Base-by-base conservation (phyloP, 2,888 invertebrate species). In the Drosophila trichaetosa region DNA sequence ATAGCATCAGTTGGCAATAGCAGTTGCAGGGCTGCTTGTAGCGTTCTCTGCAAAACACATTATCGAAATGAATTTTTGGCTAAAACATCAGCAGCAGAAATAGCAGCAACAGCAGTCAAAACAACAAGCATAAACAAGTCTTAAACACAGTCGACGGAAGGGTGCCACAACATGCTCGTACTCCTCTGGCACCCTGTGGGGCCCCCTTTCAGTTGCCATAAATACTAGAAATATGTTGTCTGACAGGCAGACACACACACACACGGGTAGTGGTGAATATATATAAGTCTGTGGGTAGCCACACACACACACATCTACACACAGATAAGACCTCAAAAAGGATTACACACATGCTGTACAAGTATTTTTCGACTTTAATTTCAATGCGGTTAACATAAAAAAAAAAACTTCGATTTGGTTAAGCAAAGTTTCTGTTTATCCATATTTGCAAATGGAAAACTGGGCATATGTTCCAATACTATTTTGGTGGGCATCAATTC, bases 41-140 rank as follows among this genome's bases (percentile, higher is more conserved):
- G 62, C 68, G 73, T 46, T 46, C 63, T 61, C 51, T 53, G 60
- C 54, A 62, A 70, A 79, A 75, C 75, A 82, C 82, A 82, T 82
- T 80, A 79, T 75, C 82, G 62, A 80, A 82, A 79, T 82, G 82
- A 80, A 66, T 80, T 79, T 82, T 70, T 34, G 57, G 61, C 56
- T 66, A 59, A 69, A 82, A 70, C 79, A 74, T 68, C 70, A 69
- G n/a, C 46, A 69, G 58, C 49, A 60, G 31, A 29, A 31, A 11
- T 36, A 13, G 27, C 11, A 36, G 27, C 64, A 42, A n/a, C 51
- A 58, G 48, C 66, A 58, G 48, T 63, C 65, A 64, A 53, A 76
- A 80, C 62, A 71, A 80, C 76, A 64, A 64, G 72, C 57, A 73
- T 76, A 82, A 69, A 78, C 73, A 80, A 64, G 68, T 65, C 77